Percentiles rank a stretch among this genome's conserved stretches.
phyloP scores from a whole-genome alignment of 2,888 invertebrate species.

The Palloptera scutellata region DNA sequence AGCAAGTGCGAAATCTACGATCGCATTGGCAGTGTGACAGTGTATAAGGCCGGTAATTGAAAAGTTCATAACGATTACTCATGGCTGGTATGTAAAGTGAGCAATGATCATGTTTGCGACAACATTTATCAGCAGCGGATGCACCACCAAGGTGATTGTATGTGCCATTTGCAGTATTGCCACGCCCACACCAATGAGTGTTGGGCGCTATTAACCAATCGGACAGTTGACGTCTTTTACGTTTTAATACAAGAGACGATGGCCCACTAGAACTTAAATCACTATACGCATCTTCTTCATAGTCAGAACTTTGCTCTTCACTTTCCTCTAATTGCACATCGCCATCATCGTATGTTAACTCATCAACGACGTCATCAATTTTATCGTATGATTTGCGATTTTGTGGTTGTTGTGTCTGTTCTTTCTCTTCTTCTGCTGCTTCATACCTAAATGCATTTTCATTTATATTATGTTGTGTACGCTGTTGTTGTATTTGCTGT shows the following conservation, averaged over 20 bases:
- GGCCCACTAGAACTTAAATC: conserved; percentile 11
- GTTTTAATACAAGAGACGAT: conserved; percentile 24
- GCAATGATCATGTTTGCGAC: conserved; percentile 88
- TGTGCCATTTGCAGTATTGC: conserved; percentile 76
- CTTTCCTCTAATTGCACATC: no score
- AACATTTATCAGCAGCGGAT: conserved; percentile 85
- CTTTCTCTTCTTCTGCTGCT: conserved; percentile 6
- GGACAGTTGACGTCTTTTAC: conserved; percentile 56
- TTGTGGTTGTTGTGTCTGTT: conserved; percentile 33
- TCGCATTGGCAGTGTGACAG: conserved; percentile 93
- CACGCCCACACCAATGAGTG: conserved; percentile 94
- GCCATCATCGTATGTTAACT: conserved; percentile 11
- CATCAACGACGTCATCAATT: conserved; percentile 41
- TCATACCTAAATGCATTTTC: not conserved
- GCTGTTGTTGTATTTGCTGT: conserved; percentile 8
- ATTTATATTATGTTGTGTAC: not conserved
- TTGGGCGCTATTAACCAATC: conserved; percentile 85
- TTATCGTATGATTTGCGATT: conserved; percentile 51
- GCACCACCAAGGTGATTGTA: conserved; percentile 87
- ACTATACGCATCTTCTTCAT: conserved; percentile 14
- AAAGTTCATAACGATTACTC: conserved; percentile 83
- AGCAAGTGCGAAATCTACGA: conserved; percentile 88
- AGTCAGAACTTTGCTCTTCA: not conserved
- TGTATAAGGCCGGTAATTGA: conserved; percentile 90
- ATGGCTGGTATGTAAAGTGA: conserved; percentile 85